Conservation (phyloP, 92 coral and sea anemone species). For the Meandrina meandrites region DNA sequence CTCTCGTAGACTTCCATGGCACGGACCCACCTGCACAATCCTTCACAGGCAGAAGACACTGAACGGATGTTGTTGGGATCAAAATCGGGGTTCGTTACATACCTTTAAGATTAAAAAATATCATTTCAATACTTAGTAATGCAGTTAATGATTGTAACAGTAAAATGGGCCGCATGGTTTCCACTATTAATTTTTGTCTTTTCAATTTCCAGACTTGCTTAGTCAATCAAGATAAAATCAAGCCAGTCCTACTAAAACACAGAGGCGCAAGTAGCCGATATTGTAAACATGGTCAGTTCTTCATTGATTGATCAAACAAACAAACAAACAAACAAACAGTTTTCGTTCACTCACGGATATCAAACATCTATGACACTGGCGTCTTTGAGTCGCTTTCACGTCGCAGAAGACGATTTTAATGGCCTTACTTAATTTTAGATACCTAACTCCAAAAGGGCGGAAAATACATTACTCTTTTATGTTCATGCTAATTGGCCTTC, state of each 20-base stretch:
- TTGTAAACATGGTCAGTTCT: no score
- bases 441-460: no score
- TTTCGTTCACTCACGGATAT: not conserved
- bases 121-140: no score
- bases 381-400: no score
- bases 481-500: no score
- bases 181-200: not conserved
- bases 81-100: slow-evolving; percentile 92
- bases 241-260: not conserved
- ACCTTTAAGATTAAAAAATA: slow-evolving; percentile 51
- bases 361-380: no score
- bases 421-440: no score
- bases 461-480: no score
- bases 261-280: no score
- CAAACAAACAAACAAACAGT: no score
- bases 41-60: slow-evolving; percentile 99
- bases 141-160: not conserved
- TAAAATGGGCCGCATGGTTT: not conserved
- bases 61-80: slow-evolving; percentile 92
- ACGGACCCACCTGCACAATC: slow-evolving; percentile 96
- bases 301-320: no score
- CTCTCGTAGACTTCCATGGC: slow-evolving; percentile 99
- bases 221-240: not conserved
- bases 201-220: not conserved
- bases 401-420: no score